Percentiles rank a stretch among this genome's conserved stretches.
Evolutionary conservation across 2,888 invertebrate genomes (phyloP).

Genomic region (Steromphala cineraria): DNA sequence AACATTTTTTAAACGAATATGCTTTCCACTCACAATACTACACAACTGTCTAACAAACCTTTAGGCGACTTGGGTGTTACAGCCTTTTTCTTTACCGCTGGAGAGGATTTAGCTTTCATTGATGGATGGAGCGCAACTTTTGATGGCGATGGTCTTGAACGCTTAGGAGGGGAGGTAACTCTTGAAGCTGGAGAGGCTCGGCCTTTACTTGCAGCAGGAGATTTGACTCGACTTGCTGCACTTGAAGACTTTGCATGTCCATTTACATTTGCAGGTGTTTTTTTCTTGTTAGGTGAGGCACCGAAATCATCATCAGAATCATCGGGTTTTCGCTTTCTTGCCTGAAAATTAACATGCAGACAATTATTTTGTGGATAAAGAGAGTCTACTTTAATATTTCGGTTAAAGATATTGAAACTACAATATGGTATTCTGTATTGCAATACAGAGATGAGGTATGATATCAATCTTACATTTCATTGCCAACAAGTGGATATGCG

Average conservation of each 20-base stretch:
- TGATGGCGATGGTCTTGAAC: background rate
- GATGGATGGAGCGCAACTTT: too few relatives aligned
- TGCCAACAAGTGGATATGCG: too few relatives aligned
- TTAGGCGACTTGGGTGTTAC: background rate
- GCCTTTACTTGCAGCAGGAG: too few relatives aligned
- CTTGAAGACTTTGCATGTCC: background rate
- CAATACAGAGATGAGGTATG: too few relatives aligned
- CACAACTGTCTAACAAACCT: background rate
- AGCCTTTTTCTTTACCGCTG: background rate
- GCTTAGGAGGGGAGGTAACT: background rate
- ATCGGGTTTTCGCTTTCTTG: constrained; percentile 15
- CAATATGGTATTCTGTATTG: too few relatives aligned
- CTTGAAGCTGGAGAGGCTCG: background rate
- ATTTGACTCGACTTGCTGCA: too few relatives aligned
- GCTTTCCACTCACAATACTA: background rate
- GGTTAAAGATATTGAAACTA: too few relatives aligned
- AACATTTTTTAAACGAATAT: too few relatives aligned
- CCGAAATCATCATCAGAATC: background rate
- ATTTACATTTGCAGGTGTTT: background rate
- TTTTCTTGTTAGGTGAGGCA: background rate
- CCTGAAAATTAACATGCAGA: background rate
- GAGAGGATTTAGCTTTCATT: too few relatives aligned
- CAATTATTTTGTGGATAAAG: too few relatives aligned
- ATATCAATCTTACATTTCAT: too few relatives aligned
- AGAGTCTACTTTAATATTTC: too few relatives aligned